Evolutionary conservation across 2,888 invertebrate genomes (phyloP).

Genomic region (Yponomeuta sedellus): DNA sequence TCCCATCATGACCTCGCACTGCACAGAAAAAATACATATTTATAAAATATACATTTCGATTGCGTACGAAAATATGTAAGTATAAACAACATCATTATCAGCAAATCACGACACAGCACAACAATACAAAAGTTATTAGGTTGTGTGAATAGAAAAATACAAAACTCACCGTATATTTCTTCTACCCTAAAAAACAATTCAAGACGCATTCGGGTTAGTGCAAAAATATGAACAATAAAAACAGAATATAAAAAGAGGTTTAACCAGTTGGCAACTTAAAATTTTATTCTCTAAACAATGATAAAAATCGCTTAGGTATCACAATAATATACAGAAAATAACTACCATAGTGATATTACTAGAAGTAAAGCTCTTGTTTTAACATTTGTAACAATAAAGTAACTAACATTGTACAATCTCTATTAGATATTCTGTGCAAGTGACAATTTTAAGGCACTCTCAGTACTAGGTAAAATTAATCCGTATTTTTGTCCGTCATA

Average conservation of each 20-base stretch:
- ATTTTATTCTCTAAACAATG: background rate
- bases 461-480: no score
- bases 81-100: background rate
- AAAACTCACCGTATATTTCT: constrained; percentile 3
- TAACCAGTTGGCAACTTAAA: background rate
- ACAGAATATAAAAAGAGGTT: background rate
- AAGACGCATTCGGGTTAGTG: constrained; percentile 5
- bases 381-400: background rate
- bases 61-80: constrained; percentile 12
- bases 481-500: no score
- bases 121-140: background rate
- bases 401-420: constrained; percentile 1
- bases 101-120: background rate
- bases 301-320: background rate
- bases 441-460: background rate
- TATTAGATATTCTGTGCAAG: background rate
- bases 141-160: background rate
- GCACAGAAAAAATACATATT: constrained; percentile 32
- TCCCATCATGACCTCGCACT: constrained; percentile 70
- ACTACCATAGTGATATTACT: background rate
- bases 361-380: background rate
- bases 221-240: background rate
- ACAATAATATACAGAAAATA: background rate
- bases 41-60: background rate
- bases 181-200: background rate